A percentile compares a stretch with the other conserved stretches of the same genome.
Conservation (phyloP, 1,140 invertebrate species). For the Ceratina japonica region DNA sequence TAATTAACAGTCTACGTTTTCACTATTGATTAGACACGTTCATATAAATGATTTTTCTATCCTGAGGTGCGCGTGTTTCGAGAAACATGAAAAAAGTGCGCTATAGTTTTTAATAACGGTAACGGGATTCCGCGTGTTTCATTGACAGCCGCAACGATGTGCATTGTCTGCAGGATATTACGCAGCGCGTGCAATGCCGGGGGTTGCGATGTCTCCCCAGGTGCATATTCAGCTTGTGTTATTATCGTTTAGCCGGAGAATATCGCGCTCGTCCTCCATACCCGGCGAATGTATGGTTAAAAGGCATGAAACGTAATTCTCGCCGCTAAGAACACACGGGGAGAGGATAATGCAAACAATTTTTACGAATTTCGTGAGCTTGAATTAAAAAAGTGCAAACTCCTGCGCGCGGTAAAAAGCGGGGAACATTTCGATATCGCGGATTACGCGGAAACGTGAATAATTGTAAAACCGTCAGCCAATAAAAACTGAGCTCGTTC, state of each 20-base stretch:
- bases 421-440: too few species aligned
- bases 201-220: constrained; percentile 40
- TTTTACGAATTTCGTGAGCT: background rate
- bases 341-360: background rate
- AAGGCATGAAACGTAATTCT: constrained; percentile 4
- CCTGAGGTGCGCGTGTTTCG: background rate
- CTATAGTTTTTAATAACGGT: too few species aligned
- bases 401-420: too few species aligned
- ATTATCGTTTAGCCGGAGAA: constrained; percentile 54
- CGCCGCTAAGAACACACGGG: background rate
- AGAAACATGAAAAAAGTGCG: constrained; percentile 22
- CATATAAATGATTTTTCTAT: background rate
- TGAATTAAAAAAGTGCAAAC: background rate
- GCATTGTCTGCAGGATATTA: constrained; percentile 47
- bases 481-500: background rate
- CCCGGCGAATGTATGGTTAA: constrained; percentile 15
- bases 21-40: too few species aligned
- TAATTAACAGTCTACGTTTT: too few species aligned
- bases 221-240: constrained; percentile 48
- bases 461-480: background rate
- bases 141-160: constrained; percentile 46
- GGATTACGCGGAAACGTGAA: background rate
- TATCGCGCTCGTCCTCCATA: constrained; percentile 24
- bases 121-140: constrained; percentile 53
- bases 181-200: constrained; percentile 16